Evolutionary conservation across 1,140 invertebrate species (phyloP), one percentile per base, ranked within the genome.

Genomic region (Batillaria attramentaria): DNA sequence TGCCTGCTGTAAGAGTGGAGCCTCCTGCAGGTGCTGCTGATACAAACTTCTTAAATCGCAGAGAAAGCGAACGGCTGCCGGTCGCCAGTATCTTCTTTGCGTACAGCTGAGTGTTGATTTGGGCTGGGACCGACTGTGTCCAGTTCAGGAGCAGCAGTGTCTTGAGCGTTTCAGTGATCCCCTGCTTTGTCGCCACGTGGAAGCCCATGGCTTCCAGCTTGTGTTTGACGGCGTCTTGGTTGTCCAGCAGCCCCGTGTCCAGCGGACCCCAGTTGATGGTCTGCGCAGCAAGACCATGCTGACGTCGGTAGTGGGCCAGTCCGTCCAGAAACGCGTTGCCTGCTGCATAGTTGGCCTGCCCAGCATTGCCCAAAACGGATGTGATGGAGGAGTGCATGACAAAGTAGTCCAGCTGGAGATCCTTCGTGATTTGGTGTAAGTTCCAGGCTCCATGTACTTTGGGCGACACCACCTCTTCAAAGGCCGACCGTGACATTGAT

Each of bases 361-460:
- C 85, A 20, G 70, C 57, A 60, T 86, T 86, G n/a, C 85, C 84
- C 28, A 85, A 46, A 10, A 84, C 62, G 8, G 84, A 81, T n/a
- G 80, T 76, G 13, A 85, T 74, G 24, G 84, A 86, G 4, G 85
- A 86, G 72, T 85, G 84, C 78, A 86, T 62, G 10, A 86, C 81
- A 79, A 86, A 86, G 50, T 79, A 86, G 72, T 85, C 85, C 18
- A 86, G 77, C 16, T 65, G 62, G 31, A 83, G 33, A 16, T 84
- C 41, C 33, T 79, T n/a, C 0, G 86, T 84, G 1, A 82, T 72
- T 4, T 79, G 20, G 60, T 88, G 87, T 16, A 88, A 62, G 78
- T 88, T 88, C 84, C 84, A 88, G 0, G 83, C 82, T n/a, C 86
- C 87, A 2, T 81, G 50, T n/a, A 88, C 80, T 50, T 88, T 86